These are phyloP conservation scores for Yponomeuta cagnagella DNA, from an alignment of 2,888 invertebrate genomes.

Conservation along the genomic window DNA sequence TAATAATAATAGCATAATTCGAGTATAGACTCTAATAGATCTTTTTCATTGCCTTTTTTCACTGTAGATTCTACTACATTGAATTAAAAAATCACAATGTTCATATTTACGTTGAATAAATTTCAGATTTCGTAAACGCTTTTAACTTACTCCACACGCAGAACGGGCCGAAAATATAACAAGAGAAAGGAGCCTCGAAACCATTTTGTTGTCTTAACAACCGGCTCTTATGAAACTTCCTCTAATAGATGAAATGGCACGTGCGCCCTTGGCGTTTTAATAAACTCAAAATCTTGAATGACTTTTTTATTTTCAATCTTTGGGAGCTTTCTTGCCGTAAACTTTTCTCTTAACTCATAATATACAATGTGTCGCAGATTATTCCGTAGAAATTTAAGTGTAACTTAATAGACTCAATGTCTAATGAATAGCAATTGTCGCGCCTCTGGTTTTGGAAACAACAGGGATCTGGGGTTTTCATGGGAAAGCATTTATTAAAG, in stretches of 20 bases:
- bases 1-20: no score
- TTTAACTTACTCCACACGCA: neutral
- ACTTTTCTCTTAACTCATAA: neutral
- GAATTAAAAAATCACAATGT: no score
- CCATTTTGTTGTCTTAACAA: slow-evolving; percentile 1
- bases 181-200: neutral
- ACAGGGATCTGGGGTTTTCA: no score
- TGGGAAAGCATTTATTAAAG: no score
- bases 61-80: no score
- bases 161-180: neutral
- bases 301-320: neutral
- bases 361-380: neutral
- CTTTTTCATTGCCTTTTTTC: no score
- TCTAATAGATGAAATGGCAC: neutral
- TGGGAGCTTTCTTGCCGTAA: neutral
- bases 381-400: no score
- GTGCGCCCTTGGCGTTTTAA: neutral
- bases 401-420: no score
- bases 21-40: no score
- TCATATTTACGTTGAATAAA: no score
- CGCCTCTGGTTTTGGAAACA: no score
- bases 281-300: neutral
- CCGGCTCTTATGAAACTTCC: neutral
- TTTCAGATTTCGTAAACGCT: neutral
- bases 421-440: no score